Conservation (phyloP, 2,113 vertebrate species). For the Euleptes europaea region DNA sequence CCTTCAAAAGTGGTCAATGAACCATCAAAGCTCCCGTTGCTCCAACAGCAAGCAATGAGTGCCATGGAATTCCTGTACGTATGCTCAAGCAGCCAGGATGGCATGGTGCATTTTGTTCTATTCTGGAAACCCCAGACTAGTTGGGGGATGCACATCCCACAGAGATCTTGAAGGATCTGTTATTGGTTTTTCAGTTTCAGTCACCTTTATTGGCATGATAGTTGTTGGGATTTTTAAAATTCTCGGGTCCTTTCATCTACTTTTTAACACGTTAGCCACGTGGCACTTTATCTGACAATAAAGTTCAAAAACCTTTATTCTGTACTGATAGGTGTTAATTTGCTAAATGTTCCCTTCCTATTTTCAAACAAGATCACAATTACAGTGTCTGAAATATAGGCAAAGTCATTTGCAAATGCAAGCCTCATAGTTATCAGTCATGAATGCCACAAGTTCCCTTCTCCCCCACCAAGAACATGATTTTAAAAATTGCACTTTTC, state of each 20-base stretch:
- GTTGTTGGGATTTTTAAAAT: no score
- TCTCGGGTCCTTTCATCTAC: conserved; percentile 45
- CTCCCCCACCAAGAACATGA: conserved; percentile 29
- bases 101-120: conserved; percentile 43
- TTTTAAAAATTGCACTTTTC: conserved; percentile 24
- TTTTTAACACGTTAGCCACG: conserved; percentile 31
- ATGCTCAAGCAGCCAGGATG: conserved; percentile 36
- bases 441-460: not conserved
- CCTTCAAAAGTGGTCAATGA: conserved; percentile 21
- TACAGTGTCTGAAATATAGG: conserved; percentile 34
- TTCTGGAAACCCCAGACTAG: conserved; percentile 2
- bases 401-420: not conserved
- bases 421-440: not conserved
- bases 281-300: conserved; percentile 24
- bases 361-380: conserved; percentile 19
- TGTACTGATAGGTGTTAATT: not conserved
- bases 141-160: not conserved
- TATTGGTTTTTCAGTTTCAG: no score
- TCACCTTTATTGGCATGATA: no score
- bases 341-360: conserved; percentile 32
- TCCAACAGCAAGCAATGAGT: not conserved
- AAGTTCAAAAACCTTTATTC: conserved; percentile 44
- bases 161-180: conserved; percentile 40
- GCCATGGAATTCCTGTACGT: not conserved
- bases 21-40: not conserved